Evolutionary conservation across 2,113 vertebrate species (phyloP), one percentile per base, ranked within the genome.

Genomic region (Progne subis): DNA sequence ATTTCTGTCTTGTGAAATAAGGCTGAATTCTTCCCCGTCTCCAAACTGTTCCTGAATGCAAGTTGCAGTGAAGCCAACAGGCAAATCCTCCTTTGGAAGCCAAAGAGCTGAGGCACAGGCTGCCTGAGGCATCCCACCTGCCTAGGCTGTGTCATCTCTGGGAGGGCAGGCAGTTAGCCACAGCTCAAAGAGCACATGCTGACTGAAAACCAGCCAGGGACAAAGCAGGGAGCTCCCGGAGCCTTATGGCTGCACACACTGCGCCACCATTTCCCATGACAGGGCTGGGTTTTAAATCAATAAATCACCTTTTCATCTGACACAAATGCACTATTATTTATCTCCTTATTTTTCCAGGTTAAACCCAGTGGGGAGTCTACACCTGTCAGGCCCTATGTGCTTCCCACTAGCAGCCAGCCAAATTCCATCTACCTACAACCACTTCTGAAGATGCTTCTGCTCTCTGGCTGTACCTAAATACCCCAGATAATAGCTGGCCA

Each of bases 401-500:
- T 63, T 67, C 44, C 34, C 49, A n/a, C 59, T 4, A 23, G 80
- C 39, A 82, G 56, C 31, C 78, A 94, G 85, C 26, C 70, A 49
- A 67, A 4, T 50, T 41, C 47, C 71, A 60, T 23, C 72, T 11
- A 61, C 60, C 77, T 28, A 64, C 21, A 77, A 32, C 44, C 68
- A 43, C 44, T 71, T 75, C 56, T 60, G 93, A 82, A 61, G 84
- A 86, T 26, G 43, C 61, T 95, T 81, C 74, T 44, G 67, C 71
- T 82, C 83, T 52, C 88, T 31, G 55, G 57, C 70, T 85, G 69
- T 47, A 86, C 94, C 32, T 34, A 37, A 86, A 91, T 11, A 77
- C 25, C 84, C 76, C 14, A 85, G 72, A 65, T 60, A 90, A 44
- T 81, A 96, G 94, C 88, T 95, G 86, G 34, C 71, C 78, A 68